Conservation (phyloP, 1,140 invertebrate species). For the Littorina saxatilis region DNA sequence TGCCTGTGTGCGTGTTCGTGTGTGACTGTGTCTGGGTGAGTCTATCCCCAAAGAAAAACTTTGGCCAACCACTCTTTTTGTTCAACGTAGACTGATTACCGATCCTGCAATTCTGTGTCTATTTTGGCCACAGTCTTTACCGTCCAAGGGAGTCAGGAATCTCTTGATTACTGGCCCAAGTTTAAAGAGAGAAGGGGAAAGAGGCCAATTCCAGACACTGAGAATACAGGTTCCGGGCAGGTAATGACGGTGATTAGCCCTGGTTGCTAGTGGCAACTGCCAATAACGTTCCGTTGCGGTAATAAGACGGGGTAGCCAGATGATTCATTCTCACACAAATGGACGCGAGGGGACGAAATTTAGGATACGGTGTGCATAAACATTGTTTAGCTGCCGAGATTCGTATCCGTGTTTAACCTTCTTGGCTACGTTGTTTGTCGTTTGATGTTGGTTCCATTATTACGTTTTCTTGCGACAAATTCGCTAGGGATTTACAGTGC, state of each 20-base stretch:
- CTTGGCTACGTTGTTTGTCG: too few species aligned
- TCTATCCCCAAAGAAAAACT: too few species aligned
- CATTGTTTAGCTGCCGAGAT: too few species aligned
- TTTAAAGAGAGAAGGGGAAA: constrained; percentile 4
- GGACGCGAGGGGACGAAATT: background rate
- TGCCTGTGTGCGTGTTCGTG: too few species aligned
- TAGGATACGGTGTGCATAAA: too few species aligned
- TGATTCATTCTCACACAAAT: constrained; percentile 4
- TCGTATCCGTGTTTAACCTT: too few species aligned
- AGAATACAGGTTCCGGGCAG: constrained; percentile 14
- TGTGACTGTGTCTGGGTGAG: too few species aligned
- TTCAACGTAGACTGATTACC: too few species aligned
- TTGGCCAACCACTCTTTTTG: too few species aligned
- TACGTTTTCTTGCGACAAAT: too few species aligned
- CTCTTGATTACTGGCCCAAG: background rate
- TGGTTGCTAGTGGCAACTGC: background rate
- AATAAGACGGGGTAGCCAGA: constrained; percentile 2
- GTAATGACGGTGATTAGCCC: constrained; percentile 10
- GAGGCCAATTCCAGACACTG: background rate
- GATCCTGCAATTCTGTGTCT: background rate
- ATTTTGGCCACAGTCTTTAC: background rate
- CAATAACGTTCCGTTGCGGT: background rate
- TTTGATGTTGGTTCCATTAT: too few species aligned
- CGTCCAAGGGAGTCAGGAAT: background rate
- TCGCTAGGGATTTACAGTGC: too few species aligned